phyloP scores from a whole-genome alignment of 2,113 vertebrate genomes.

The Hypanus sabinus region DNA sequence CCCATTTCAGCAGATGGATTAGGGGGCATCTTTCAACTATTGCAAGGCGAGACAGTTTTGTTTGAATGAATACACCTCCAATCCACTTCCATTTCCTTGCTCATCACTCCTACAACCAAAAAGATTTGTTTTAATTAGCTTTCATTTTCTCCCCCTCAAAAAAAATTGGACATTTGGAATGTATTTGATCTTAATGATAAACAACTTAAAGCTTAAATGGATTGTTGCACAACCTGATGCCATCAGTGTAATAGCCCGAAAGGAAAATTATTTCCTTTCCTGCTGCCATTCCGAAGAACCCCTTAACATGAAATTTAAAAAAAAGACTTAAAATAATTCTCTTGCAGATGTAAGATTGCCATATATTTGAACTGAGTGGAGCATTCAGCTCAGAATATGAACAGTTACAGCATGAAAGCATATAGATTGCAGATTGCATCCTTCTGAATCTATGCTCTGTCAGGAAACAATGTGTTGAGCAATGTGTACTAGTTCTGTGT shows the following conservation, averaged over 20 bases:
- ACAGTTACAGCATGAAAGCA: too few species aligned
- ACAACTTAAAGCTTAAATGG: background rate
- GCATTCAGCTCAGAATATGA: background rate
- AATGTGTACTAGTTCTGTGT: too few species aligned
- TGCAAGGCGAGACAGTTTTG: background rate
- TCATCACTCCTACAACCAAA: background rate
- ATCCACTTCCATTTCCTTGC: background rate
- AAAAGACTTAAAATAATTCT: background rate
- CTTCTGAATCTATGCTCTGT: background rate
- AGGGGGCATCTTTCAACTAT: background rate
- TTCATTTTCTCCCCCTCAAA: background rate
- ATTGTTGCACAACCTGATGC: background rate
- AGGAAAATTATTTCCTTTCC: background rate
- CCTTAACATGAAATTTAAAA: background rate
- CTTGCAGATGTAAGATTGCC: background rate
- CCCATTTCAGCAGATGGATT: conserved; percentile 12
- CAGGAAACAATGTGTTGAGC: background rate
- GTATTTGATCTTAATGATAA: background rate
- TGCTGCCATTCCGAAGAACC: background rate
- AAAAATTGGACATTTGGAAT: background rate
- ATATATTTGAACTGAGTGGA: background rate
- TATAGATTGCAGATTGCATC: background rate
- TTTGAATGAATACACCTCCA: background rate
- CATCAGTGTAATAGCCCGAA: background rate
- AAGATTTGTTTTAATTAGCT: background rate